A percentile compares a stretch with the other conserved stretches of the same genome.
phyloP scores from a whole-genome alignment of 2,888 invertebrate species.

The Eubasilissa splendida region DNA sequence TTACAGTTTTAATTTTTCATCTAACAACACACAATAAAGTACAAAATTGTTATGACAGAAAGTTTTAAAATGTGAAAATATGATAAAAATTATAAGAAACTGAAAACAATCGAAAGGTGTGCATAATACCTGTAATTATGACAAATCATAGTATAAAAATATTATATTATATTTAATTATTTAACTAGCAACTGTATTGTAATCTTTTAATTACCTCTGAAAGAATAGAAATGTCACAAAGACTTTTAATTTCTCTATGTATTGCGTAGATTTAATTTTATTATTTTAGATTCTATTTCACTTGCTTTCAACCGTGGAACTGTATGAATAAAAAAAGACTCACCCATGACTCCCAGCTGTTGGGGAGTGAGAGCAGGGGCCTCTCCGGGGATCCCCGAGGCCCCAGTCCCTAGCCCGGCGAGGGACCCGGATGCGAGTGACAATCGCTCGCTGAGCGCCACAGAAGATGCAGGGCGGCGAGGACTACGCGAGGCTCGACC shows the following conservation, averaged over 20 bases:
- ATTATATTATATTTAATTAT: background rate
- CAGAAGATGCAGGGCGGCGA: conserved; percentile 64
- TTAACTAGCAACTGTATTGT: background rate
- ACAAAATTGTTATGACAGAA: too few relatives aligned
- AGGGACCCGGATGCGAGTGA: conserved; percentile 81
- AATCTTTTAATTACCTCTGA: background rate
- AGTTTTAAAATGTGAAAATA: too few relatives aligned
- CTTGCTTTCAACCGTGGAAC: background rate
- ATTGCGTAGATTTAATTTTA: background rate
- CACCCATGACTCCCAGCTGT: conserved; percentile 92
- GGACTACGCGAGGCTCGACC: conserved; percentile 74
- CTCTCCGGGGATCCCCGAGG: conserved; percentile 65
- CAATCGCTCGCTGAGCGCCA: conserved; percentile 77
- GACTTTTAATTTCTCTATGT: background rate
- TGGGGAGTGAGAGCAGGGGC: conserved; percentile 85
- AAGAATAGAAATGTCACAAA: background rate
- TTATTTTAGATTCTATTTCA: background rate
- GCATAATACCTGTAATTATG: too few relatives aligned
- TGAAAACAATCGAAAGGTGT: too few relatives aligned
- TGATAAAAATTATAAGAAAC: too few relatives aligned
- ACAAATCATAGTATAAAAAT: too few relatives aligned
- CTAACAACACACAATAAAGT: too few relatives aligned
- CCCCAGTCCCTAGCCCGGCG: conserved; percentile 69
- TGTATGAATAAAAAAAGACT: conserved; percentile 64
- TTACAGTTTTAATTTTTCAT: too few relatives aligned